Evolutionary conservation across 1,140 invertebrate genomes (phyloP), one percentile per base, ranked within the genome.

Genomic region (Meloidogyne chitwoodi): DNA sequence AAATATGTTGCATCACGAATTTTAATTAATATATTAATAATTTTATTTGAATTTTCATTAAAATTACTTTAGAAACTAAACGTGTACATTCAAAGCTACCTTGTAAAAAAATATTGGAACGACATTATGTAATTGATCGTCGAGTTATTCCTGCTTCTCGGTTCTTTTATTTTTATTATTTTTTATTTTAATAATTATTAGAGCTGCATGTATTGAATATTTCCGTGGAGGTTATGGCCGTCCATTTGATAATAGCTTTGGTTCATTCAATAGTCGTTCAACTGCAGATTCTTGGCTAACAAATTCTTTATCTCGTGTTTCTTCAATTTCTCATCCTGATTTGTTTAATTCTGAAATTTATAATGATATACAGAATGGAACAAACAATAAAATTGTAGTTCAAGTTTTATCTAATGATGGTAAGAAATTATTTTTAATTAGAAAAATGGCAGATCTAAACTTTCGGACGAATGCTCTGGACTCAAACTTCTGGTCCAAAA

Each of bases 271-370:
- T 19, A 77, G 76, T 41, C 44, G 76, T 31, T 77, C 31, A n/a
- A 77, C 76, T 14, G 63, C 74, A 44, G 76, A 77, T 29, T 65
- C 73, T 0, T 66, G 62, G 38, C 16, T 66, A 31, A 27, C 68
- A 26, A 71, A 44, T 56, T 38, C 63, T 26, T 56, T 77, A 12
- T 67, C 62, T 31, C 29, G 70, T 14, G 76, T 77, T 38, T 77
- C 74, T 63, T 77, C 76, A 16, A 72, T 68, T 14, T 66, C 61
- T 0, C 76, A 77, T 77, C 76, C 76, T 48, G 76, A 77, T n/a
- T 29, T 77, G 11, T 77, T 48, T 19, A 48, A 48, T 48, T 48
- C 44, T 48, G 44, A 48, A 48, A 19, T 48, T 48, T 48, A 44
- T 6, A 31, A 48, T 12, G 64, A 27, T 4, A 16, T 22, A 5